Percentiles rank a stretch among this genome's conserved stretches.
phyloP scores from a whole-genome alignment of 2,888 invertebrate species.

The Tanytarsus gracilentus region DNA sequence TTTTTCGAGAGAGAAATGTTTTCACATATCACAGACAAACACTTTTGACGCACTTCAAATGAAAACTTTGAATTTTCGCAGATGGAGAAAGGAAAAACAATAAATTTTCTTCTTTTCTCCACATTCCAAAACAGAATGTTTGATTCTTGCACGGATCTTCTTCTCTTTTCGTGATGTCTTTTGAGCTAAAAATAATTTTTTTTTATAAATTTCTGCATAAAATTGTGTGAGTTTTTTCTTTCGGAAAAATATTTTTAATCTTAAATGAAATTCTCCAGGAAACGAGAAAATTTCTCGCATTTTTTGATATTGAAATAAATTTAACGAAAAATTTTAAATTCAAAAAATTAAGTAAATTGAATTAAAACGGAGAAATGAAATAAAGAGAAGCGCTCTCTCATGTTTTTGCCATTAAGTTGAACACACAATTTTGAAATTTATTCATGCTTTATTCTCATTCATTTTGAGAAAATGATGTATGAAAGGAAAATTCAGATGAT shows the following conservation, averaged over 20 bases:
- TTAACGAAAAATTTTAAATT: too few species aligned
- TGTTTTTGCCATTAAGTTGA: slow-evolving; percentile 3
- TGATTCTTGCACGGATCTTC: background rate
- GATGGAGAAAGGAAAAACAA: background rate
- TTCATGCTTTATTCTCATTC: background rate
- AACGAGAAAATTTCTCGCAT: too few species aligned
- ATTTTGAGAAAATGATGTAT: slow-evolving; percentile 24
- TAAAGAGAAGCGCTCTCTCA: background rate
- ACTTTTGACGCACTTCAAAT: too few species aligned
- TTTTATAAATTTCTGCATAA: too few species aligned
- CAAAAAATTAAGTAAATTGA: too few species aligned
- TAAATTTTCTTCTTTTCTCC: slow-evolving; percentile 5
- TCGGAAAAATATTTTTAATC: too few species aligned
- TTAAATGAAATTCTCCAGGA: too few species aligned
- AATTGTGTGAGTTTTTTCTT: too few species aligned
- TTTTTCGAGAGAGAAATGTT: too few species aligned
- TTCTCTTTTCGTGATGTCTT: background rate
- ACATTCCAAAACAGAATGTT: background rate
- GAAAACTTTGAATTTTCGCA: too few species aligned
- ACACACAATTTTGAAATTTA: background rate
- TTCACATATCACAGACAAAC: too few species aligned
- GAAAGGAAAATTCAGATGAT: slow-evolving; percentile 5
- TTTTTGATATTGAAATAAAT: too few species aligned
- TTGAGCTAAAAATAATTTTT: background rate
- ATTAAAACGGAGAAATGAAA: background rate